Evolutionary conservation across 2,888 invertebrate species (phyloP).

Genomic region (Rotaria magnacalcarata): DNA sequence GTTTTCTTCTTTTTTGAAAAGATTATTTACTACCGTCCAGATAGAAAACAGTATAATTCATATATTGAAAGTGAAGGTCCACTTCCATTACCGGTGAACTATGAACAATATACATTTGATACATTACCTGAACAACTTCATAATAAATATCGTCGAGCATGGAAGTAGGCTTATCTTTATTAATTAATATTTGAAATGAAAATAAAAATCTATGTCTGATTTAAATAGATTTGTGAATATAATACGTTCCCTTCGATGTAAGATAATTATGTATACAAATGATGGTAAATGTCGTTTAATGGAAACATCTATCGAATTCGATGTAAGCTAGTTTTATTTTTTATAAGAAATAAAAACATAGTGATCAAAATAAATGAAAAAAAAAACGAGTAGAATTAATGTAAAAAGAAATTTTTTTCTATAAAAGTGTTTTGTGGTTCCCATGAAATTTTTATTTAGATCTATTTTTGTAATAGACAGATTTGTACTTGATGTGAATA

Average conservation of each 20-base stretch:
- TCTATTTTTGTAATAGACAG: too few relatives aligned
- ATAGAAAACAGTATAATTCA: not conserved
- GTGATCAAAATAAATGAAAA: not conserved
- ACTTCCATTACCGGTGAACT: not conserved
- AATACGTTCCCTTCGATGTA: constrained; percentile 15
- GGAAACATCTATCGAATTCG: constrained; percentile 30
- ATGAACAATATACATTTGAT: constrained; percentile 35
- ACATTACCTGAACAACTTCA: not conserved
- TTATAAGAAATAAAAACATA: not conserved
- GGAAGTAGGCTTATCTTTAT: not conserved
- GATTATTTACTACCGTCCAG: constrained; percentile 29
- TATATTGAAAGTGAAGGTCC: constrained; percentile 4
- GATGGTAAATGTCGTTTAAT: constrained; percentile 37
- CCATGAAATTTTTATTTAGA: too few relatives aligned
- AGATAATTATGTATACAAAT: constrained; percentile 32
- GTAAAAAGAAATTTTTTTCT: too few relatives aligned
- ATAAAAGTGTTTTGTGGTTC: too few relatives aligned
- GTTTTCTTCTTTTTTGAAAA: not conserved
- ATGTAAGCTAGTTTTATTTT: not conserved
- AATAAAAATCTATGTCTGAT: not conserved
- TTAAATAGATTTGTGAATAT: constrained; percentile 14
- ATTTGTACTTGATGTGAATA: too few relatives aligned
- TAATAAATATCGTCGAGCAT: constrained; percentile 31
- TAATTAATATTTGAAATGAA: not conserved
- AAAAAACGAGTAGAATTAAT: too few relatives aligned